phyloP scores from a whole-genome alignment of 2,113 vertebrate species.

The Indicator indicator region DNA sequence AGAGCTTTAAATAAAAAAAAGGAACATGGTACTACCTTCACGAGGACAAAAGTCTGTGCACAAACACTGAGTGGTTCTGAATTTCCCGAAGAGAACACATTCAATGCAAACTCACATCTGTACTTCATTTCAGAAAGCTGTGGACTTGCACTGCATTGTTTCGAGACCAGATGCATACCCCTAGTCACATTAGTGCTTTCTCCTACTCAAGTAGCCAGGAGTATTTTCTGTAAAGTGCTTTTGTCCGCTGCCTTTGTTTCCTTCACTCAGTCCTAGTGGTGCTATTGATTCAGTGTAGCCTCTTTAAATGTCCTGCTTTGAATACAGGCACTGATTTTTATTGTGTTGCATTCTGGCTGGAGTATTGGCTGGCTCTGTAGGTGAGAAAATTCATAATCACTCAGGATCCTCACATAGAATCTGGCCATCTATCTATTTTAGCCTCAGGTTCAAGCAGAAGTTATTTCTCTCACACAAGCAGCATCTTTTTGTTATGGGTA shows the following conservation, averaged over 20 bases:
- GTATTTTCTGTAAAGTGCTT: conserved; percentile 27
- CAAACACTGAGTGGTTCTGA: background rate
- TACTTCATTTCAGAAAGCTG: conserved; percentile 21
- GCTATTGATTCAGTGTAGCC: background rate
- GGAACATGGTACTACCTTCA: background rate
- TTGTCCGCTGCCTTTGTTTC: background rate
- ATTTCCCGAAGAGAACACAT: background rate
- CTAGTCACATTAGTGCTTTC: background rate
- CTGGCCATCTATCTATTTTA: background rate
- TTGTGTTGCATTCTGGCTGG: background rate
- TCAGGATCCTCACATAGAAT: background rate
- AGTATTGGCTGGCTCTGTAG: background rate
- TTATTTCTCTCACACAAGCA: background rate
- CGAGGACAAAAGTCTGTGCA: background rate
- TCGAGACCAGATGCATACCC: background rate
- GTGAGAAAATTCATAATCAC: background rate
- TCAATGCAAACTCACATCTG: background rate
- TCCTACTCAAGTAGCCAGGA: background rate
- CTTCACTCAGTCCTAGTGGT: background rate
- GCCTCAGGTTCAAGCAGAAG: background rate
- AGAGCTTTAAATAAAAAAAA: background rate
- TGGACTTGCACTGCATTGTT: accelerated
- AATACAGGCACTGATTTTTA: conserved; percentile 2
- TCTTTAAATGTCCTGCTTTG: background rate
- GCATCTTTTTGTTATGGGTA: background rate